A percentile compares a stretch with the other conserved stretches of the same genome.
These are phyloP conservation scores for Denticeps clupeoides DNA, from an alignment of 2,797 vertebrate genomes.

Conservation along the genomic window DNA sequence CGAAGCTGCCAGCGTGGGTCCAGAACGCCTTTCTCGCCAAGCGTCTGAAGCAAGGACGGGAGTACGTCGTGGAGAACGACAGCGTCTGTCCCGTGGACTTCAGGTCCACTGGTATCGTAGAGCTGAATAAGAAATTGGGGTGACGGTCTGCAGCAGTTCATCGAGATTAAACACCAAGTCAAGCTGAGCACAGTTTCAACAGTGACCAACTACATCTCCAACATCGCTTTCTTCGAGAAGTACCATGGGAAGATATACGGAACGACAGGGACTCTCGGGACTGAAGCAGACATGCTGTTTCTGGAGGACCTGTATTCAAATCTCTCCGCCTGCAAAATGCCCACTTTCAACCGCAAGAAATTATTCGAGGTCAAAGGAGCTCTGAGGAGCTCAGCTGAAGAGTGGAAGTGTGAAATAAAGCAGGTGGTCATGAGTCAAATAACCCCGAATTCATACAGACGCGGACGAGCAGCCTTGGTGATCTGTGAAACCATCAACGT, in stretches of 20 bases:
- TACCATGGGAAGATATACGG: conserved; percentile 24
- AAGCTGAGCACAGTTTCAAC: conserved; percentile 29
- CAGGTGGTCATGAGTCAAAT: conserved; percentile 1
- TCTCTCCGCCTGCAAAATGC: conserved; percentile 17
- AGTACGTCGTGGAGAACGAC: conserved; percentile 31
- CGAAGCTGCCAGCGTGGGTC: conserved; percentile 13
- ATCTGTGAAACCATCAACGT: conserved; percentile 12
- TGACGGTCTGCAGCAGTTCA: conserved; percentile 36
- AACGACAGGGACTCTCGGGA: conserved; percentile 28
- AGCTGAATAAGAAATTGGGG: conserved; percentile 37
- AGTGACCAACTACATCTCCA: conserved; percentile 47
- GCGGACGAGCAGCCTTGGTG: conserved; percentile 18
- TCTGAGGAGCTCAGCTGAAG: neutral
- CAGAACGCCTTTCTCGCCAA: conserved; percentile 21
- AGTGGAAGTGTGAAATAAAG: conserved; percentile 22
- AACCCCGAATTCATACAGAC: neutral
- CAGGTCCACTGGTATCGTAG: conserved; percentile 35
- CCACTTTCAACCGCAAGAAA: conserved; percentile 23
- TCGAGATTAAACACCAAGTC: conserved; percentile 32
- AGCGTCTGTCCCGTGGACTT: conserved; percentile 25
- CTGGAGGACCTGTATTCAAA: conserved; percentile 18
- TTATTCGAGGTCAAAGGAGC: conserved; percentile 17
- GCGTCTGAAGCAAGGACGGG: conserved; percentile 2
- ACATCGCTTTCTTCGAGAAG: conserved; percentile 30
- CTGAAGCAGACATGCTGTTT: conserved; percentile 13